Evolutionary conservation across 2,113 vertebrate species (phyloP).

Genomic region (Lycaon pictus): DNA sequence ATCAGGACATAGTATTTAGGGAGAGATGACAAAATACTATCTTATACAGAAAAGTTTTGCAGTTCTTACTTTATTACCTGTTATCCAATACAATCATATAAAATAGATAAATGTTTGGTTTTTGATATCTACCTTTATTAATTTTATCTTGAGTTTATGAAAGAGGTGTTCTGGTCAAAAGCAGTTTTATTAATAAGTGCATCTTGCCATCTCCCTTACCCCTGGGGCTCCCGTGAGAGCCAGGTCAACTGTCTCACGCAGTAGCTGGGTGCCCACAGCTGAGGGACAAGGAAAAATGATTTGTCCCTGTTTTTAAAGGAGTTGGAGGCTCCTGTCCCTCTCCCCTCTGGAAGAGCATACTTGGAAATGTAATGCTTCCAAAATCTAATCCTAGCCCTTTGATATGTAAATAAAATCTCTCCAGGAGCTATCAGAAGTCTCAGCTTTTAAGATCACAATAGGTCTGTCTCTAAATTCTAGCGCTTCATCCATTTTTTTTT

Average conservation of each 20-base stretch:
- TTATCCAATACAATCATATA: background rate
- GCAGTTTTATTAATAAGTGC: background rate
- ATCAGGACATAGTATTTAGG: background rate
- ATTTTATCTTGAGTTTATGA: background rate
- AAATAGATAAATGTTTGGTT: background rate
- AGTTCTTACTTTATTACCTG: background rate
- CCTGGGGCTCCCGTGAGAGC: background rate
- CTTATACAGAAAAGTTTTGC: background rate
- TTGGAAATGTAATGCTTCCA: background rate
- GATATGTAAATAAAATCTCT: background rate
- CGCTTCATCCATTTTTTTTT: no score
- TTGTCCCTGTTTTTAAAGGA: background rate
- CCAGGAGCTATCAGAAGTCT: background rate
- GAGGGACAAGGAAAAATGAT: no score
- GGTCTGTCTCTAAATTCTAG: background rate
- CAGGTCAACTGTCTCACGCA: fast-evolving
- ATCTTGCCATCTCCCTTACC: fast-evolving
- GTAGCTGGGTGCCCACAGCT: fast-evolving
- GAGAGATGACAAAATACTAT: background rate
- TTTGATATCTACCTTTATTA: background rate
- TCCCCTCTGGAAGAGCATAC: no score
- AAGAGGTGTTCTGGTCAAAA: background rate
- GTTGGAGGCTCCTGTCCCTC: background rate
- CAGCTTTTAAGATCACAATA: background rate
- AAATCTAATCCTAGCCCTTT: background rate